Percentiles rank a stretch among this genome's conserved stretches.
phyloP scores from a whole-genome alignment of 2,113 vertebrate genomes.

The Peromyscus maniculatus region DNA sequence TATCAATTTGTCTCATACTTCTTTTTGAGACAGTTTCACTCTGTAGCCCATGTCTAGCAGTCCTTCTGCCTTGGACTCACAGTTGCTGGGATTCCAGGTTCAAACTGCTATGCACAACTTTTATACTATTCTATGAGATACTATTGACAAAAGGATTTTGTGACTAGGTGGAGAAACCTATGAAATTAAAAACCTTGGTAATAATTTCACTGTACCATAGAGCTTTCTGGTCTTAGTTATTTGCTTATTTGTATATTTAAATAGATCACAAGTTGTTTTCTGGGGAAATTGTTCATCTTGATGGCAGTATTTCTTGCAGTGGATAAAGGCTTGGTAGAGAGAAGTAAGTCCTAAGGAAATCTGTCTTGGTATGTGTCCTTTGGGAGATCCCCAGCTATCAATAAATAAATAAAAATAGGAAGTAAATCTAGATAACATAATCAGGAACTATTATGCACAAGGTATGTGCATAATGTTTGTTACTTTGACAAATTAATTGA shows the following conservation, averaged over 20 bases:
- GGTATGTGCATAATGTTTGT: slow-evolving; percentile 28
- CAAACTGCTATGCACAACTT: not conserved
- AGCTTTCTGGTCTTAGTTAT: not conserved
- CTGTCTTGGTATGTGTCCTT: not conserved
- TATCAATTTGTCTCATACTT: slow-evolving; percentile 51
- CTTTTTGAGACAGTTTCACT: not conserved
- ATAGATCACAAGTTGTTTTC: slow-evolving; percentile 40
- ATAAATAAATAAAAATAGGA: slow-evolving; percentile 60
- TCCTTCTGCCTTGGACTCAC: not conserved
- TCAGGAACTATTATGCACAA: slow-evolving; percentile 40
- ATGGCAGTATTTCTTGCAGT: slow-evolving; percentile 47
- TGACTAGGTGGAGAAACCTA: not conserved
- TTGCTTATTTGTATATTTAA: slow-evolving; percentile 57
- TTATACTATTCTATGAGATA: slow-evolving; percentile 45
- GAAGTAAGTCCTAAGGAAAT: slow-evolving; percentile 12
- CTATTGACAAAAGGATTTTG: slow-evolving; percentile 28
- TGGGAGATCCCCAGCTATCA: not conserved
- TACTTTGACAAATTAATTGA: slow-evolving; percentile 43
- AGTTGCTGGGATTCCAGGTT: not conserved
- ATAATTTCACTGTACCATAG: slow-evolving; percentile 36
- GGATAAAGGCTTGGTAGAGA: not conserved
- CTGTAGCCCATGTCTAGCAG: not conserved
- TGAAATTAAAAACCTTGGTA: slow-evolving; percentile 3
- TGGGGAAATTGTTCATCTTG: slow-evolving; percentile 21
- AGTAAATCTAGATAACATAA: slow-evolving; percentile 37